Base-by-base conservation (phyloP, 2,113 vertebrate species). In the Solea senegalensis region DNA sequence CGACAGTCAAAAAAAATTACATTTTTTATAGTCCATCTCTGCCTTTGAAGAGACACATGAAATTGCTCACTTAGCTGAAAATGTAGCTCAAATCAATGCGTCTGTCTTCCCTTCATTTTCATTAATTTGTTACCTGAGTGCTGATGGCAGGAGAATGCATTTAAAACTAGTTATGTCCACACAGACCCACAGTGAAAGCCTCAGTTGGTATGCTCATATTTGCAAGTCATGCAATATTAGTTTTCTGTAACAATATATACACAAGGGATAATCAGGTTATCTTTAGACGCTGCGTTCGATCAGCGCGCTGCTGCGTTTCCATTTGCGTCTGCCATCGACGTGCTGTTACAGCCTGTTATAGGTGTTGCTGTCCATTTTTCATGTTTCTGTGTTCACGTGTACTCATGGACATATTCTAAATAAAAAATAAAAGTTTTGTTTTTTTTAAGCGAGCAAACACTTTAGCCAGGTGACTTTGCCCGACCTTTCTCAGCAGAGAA, bases 1-100 rank as follows among this genome's bases (percentile, higher is more conserved):
- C 21, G 21, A 6, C 16, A 45, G 2, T 21, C 8, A 15, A 59
- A 59, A 48, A 10, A 5, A 15, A 26, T 50, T 21, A 21, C 21
- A 57, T 62, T 51, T 13, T 9, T 13, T 6, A 51, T 1, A 39
- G 54, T 50, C 65, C 9, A 7, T 43, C 15, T n/a, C n/a, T 39
- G 15, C 50, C 0, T 0, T 9, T 52, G n/a, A 6, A 74, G 40
- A 40, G 34, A 7, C 1, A n/a, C 40, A 15, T 15, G 4, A 15
- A 40, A 50, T 48, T 54, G 52, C 72, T 56, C 60, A 64, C 16
- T 69, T 7, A 5, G 34, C 46, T 44, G n/a, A 52, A 80, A 65
- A 67, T 66, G 63, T 55, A 40, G 68, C 67, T 69, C 13, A 50
- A 55, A 65, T 81, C 69, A 72, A 82, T 85, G 55, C 65, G 28